phyloP scores from a whole-genome alignment of 2,888 invertebrate species.

The Drosophila aldrichi region DNA sequence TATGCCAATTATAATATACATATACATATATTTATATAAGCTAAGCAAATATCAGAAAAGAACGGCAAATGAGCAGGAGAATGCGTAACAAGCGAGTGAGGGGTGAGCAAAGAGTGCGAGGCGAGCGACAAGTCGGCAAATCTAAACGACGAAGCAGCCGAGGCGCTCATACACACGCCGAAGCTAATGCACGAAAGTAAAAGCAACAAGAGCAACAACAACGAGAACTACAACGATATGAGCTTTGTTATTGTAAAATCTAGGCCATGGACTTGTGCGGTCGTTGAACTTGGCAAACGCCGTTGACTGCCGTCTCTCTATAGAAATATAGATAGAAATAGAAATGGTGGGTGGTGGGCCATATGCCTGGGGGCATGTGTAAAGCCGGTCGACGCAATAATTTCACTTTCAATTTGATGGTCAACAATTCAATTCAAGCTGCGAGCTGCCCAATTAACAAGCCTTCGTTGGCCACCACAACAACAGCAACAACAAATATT shows the following conservation, averaged over 20 bases:
- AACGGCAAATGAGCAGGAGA: not conserved
- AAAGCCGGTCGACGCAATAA: constrained; percentile 21
- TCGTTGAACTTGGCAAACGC: constrained; percentile 83
- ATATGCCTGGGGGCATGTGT: not conserved
- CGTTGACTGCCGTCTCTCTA: constrained; percentile 22
- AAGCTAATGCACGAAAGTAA: constrained; percentile 68
- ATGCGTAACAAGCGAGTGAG: constrained; percentile 26
- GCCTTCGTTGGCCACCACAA: not conserved
- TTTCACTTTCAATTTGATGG: constrained; percentile 72
- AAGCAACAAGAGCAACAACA: constrained; percentile 52
- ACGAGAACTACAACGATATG: constrained; percentile 41
- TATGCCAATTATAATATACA: constrained; percentile 35
- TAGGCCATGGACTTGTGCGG: constrained; percentile 85
- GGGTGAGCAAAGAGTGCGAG: not conserved
- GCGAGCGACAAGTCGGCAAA: constrained; percentile 39
- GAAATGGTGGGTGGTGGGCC: not conserved
- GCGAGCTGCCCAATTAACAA: not conserved
- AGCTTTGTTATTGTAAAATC: constrained; percentile 73
- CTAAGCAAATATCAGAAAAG: constrained; percentile 27
- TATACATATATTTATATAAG: constrained; percentile 16
- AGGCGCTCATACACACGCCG: constrained; percentile 13
- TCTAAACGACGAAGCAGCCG: constrained; percentile 46
- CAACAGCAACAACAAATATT: not conserved
- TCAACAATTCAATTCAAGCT: constrained; percentile 12
- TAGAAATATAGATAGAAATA: constrained; percentile 26